phyloP scores from a whole-genome alignment of 2,888 invertebrate species.

The Homarus gammarus region DNA sequence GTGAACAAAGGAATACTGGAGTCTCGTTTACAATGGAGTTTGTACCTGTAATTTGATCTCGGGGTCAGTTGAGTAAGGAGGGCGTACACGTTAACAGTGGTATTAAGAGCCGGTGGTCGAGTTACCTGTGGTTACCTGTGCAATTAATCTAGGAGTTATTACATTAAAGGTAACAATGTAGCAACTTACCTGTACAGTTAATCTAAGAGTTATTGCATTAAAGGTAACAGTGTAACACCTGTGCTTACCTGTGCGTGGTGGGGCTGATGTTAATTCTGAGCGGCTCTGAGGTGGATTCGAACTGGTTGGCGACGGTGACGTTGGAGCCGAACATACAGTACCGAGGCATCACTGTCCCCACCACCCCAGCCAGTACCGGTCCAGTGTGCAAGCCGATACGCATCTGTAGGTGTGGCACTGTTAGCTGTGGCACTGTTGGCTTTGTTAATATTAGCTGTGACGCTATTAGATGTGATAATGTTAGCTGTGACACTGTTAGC shows the following conservation, averaged over 20 bases:
- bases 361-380: conserved; percentile 94
- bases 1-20: no score
- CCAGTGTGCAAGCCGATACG: conserved; percentile 96
- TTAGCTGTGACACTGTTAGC: not conserved
- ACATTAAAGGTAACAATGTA: no score
- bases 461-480: not conserved
- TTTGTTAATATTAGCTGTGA: not conserved
- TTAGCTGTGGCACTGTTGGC: not conserved
- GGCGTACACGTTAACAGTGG: no score
- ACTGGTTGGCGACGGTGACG: conserved; percentile 96
- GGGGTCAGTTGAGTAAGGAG: no score
- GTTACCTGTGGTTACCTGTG: no score
- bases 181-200: no score
- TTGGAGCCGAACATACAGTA: conserved; percentile 97
- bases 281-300: conserved; percentile 95
- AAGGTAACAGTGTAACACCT: no score
- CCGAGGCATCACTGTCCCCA: conserved; percentile 94
- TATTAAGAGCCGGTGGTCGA: no score
- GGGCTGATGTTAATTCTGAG: conserved; percentile 95
- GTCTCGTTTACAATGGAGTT: no score
- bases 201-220: no score
- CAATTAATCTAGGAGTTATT: no score
- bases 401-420: conserved; percentile 84
- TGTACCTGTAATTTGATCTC: no score
- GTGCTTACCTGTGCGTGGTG: conserved; percentile 91